Base-by-base conservation (phyloP, 2,888 invertebrate genomes). In the Coecobrya sp. region DNA sequence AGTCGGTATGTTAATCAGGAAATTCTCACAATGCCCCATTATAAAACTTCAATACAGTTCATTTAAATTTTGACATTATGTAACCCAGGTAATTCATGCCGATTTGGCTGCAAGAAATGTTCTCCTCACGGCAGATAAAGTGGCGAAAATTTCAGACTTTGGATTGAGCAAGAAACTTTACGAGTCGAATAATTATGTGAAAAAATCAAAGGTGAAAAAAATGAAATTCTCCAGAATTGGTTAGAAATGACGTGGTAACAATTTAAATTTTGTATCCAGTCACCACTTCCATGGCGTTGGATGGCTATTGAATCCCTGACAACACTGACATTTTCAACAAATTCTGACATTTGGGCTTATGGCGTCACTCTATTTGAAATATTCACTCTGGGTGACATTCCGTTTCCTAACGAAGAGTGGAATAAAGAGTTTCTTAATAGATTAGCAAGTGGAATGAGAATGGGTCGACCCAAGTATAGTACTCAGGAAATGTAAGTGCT, bases 81-180 rank as follows among this genome's bases (percentile, higher is more conserved):
- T 2, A n/a, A n/a, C n/a, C n/a, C n/a, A 94, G 94, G 82, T 94
- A 0, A 81, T 94, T 52, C 94, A 94, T 84, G 93, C 93, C 0
- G 94, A 94, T 85, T 88, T 94, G 59, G 93, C 93, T 4, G 79
- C 93, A 3, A 27, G 94, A 45, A 94, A 94, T 87, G 86, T 94
- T 0, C 91, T 94, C 13, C 45, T 94, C 22, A 89, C 89, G 16
- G 25, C 62, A 7, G 82, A 93, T n/a, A 89, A 76, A 3, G 79
- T 82, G 0, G 84, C 84, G 0, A 93, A 94, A 73, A 93, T 94
- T 52, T 93, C 93, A 0, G 94, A 94, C 62, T 94, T 94, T 91
- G 94, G 94, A 3, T 45, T 94, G 13, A 93, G 93, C 19, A 93
- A 93, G 45, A 92, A 94, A 65, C 70, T 94, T 19, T 94, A 93